A percentile compares a stretch with the other conserved stretches of the same genome.
Conservation (phyloP, 2,113 vertebrate species). For the Protobothrops mucrosquamatus region DNA sequence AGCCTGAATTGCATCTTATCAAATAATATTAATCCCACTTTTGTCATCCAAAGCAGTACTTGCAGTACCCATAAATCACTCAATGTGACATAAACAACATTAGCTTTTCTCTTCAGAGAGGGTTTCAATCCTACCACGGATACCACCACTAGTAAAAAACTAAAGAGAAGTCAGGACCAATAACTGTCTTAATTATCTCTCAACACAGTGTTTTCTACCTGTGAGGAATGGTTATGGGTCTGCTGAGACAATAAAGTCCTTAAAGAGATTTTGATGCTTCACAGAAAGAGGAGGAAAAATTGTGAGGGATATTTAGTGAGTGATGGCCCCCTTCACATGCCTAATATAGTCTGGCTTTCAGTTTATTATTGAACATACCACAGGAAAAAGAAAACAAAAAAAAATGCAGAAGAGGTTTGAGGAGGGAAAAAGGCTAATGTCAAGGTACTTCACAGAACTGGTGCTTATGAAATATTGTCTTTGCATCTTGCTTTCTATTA, state of each 20-base stretch:
- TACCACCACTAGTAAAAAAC: slow-evolving; percentile 54
- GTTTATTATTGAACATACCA: slow-evolving; percentile 58
- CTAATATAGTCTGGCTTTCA: slow-evolving; percentile 51
- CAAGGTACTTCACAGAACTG: slow-evolving; percentile 33
- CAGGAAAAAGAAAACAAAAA: slow-evolving; percentile 16
- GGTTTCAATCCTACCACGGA: slow-evolving; percentile 62
- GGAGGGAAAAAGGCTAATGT: slow-evolving; percentile 42
- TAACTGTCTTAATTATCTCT: slow-evolving; percentile 69
- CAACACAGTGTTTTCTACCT: slow-evolving; percentile 68
- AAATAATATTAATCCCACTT: slow-evolving; percentile 43
- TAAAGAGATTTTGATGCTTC: slow-evolving; percentile 61
- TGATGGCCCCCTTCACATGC: slow-evolving; percentile 47
- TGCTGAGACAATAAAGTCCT: slow-evolving; percentile 64
- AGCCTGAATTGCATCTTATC: slow-evolving; percentile 49
- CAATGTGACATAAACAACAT: slow-evolving; percentile 65
- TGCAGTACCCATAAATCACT: slow-evolving; percentile 64
- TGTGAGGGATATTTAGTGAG: slow-evolving; percentile 55
- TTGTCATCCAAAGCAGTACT: slow-evolving; percentile 50
- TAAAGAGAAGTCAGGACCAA: slow-evolving; percentile 66
- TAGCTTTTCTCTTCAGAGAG: slow-evolving; percentile 64
- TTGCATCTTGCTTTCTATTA: slow-evolving; percentile 38
- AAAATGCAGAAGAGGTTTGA: slow-evolving; percentile 29
- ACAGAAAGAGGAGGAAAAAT: slow-evolving; percentile 36
- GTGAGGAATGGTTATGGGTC: slow-evolving; percentile 64
- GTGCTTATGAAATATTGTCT: slow-evolving; percentile 28